These are phyloP conservation scores for Chloroclystis v-ata DNA, from an alignment of 2,888 invertebrate species.

Conservation along the genomic window DNA sequence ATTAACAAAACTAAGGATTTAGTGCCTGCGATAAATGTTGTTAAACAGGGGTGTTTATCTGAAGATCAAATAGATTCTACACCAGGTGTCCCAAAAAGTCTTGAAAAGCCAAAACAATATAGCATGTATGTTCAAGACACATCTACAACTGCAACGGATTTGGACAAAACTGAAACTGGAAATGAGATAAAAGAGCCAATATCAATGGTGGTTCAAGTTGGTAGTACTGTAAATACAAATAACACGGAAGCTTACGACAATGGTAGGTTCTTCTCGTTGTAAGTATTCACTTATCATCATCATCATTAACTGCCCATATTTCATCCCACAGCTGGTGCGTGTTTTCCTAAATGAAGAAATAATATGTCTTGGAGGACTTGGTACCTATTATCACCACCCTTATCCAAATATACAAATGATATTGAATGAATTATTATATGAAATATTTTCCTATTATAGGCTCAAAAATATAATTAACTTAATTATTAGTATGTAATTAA, in stretches of 20 bases:
- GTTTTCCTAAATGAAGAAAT: no score
- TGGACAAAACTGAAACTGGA: conserved; percentile 3
- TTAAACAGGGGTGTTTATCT: not conserved
- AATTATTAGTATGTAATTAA: no score
- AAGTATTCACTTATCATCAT: no score
- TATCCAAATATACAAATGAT: no score
- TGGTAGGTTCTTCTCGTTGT: conserved; percentile 33
- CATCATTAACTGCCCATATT: no score
- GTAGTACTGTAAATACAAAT: conserved; percentile 36
- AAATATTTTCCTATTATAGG: no score
- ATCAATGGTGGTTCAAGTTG: conserved; percentile 49
- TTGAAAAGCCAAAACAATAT: conserved; percentile 5
- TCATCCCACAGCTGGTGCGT: no score
- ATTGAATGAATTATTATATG: no score
- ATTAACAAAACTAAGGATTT: not conserved
- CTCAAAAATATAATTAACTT: no score
- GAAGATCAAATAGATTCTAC: conserved; percentile 3
- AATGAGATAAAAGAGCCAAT: conserved; percentile 15
- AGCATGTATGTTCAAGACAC: conserved; percentile 4
- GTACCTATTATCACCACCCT: no score
- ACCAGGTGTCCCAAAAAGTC: conserved; percentile 1
- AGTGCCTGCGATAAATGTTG: not conserved
- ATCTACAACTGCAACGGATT: not conserved
- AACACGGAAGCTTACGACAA: conserved; percentile 37
- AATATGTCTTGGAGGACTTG: no score